Conservation (phyloP, 2,888 invertebrate species). For the Dicyrtoma fusca region DNA sequence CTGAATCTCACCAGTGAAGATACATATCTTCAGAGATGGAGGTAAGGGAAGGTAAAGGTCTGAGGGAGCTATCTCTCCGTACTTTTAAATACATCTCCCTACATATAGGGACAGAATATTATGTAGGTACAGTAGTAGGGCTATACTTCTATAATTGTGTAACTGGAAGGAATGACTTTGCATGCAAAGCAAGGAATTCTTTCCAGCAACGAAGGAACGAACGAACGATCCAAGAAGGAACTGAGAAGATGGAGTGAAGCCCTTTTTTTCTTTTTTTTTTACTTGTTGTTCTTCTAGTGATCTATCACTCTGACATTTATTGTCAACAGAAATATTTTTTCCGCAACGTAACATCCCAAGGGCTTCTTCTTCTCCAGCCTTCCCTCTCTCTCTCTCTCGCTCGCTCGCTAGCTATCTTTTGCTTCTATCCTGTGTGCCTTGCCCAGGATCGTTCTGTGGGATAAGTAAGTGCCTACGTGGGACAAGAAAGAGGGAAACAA, state of each 20-base stretch:
- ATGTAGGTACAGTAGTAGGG: too few species aligned
- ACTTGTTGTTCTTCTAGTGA: conserved; percentile 33
- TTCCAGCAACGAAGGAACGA: neutral
- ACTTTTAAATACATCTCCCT: too few species aligned
- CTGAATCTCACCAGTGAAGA: neutral
- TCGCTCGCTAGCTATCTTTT: neutral
- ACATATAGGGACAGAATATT: too few species aligned
- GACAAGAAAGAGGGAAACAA: conserved; percentile 9
- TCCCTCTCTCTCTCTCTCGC: conserved; percentile 13
- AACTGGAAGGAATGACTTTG: conserved; percentile 21
- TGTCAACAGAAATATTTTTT: conserved; percentile 53
- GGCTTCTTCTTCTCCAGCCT: conserved; percentile 21
- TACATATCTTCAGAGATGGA: neutral
- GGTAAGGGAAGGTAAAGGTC: too few species aligned
- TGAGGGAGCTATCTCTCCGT: too few species aligned
- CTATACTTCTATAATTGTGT: too few species aligned
- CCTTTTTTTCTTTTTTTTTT: conserved; percentile 25
- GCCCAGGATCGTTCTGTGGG: neutral
- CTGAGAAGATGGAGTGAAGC: conserved; percentile 13
- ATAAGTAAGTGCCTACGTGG: neutral
- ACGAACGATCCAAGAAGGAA: neutral
- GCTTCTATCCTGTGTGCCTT: neutral
- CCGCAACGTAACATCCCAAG: conserved; percentile 35
- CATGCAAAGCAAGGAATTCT: conserved; percentile 23
- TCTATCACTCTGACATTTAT: conserved; percentile 54